Percentiles rank a stretch among this genome's conserved stretches.
Evolutionary conservation across 1,140 invertebrate species (phyloP).

Genomic region (Arion vulgaris): DNA sequence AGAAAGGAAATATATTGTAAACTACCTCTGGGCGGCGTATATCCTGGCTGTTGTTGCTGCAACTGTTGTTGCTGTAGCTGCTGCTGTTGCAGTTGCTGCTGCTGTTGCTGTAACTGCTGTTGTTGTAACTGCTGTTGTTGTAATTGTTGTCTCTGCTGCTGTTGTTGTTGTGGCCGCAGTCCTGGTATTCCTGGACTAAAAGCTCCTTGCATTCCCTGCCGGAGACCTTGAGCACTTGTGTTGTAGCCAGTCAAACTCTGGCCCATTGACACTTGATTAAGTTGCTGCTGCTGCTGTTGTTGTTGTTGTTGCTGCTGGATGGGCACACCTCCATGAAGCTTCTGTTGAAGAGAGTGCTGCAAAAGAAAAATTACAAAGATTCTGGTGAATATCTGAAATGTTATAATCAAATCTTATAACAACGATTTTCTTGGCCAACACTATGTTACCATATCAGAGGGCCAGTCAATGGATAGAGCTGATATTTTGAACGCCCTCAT

Average conservation of each 20-base stretch:
- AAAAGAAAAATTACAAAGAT: not conserved
- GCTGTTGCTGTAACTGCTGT: slow-evolving; percentile 5
- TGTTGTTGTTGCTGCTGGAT: slow-evolving; percentile 12
- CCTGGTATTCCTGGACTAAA: slow-evolving; percentile 9
- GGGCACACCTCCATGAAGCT: not conserved
- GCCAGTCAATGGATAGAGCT: too few species aligned
- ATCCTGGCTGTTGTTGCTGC: slow-evolving; percentile 14
- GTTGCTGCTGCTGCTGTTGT: slow-evolving; percentile 15
- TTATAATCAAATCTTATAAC: too few species aligned
- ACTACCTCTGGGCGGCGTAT: slow-evolving; percentile 29
- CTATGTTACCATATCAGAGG: too few species aligned
- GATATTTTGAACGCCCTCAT: too few species aligned
- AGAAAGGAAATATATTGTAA: not conserved
- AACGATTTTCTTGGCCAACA: too few species aligned
- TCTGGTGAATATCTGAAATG: too few species aligned
- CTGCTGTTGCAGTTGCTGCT: not conserved
- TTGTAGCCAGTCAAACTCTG: not conserved
- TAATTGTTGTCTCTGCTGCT: not conserved
- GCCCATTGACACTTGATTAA: not conserved
- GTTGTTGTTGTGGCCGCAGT: not conserved
- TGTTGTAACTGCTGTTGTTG: slow-evolving; percentile 3
- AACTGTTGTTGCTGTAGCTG: slow-evolving; percentile 7
- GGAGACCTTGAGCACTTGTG: not conserved
- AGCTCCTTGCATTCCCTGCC: slow-evolving; percentile 2
- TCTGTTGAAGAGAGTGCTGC: slow-evolving; percentile 6